Evolutionary conservation across 2,113 vertebrate species (phyloP).

Genomic region (Plotosus lineatus): DNA sequence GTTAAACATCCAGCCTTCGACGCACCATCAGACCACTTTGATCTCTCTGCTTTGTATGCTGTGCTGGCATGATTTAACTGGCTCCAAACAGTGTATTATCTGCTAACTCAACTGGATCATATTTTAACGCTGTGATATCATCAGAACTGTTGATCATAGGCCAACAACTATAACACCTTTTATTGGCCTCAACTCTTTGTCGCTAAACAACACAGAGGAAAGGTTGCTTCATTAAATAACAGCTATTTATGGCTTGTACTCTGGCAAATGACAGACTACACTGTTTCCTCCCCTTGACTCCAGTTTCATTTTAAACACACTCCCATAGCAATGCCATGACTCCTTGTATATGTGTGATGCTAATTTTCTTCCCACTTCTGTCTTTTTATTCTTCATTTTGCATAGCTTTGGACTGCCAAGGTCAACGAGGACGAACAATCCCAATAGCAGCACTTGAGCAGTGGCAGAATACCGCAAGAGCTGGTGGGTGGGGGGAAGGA

Average conservation of each 20-base stretch:
- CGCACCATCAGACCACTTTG: slow-evolving; percentile 77
- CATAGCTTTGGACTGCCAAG: slow-evolving; percentile 94
- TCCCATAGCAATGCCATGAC: slow-evolving; percentile 16
- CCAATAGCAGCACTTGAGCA: slow-evolving; percentile 92
- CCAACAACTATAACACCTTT: slow-evolving; percentile 57
- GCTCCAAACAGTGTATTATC: slow-evolving; percentile 74
- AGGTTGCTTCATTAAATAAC: slow-evolving; percentile 83
- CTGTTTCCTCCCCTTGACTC: slow-evolving; percentile 1
- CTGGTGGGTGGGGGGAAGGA: slow-evolving; percentile 58
- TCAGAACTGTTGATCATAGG: slow-evolving; percentile 74
- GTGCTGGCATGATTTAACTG: slow-evolving; percentile 71
- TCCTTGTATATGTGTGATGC: slow-evolving; percentile 18
- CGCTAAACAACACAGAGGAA: slow-evolving; percentile 77
- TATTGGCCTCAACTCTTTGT: slow-evolving; percentile 64
- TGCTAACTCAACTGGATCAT: slow-evolving; percentile 68
- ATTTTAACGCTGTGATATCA: slow-evolving; percentile 70
- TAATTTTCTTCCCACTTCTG: slow-evolving; percentile 34
- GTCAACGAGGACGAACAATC: slow-evolving; percentile 99
- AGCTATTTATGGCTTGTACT: slow-evolving; percentile 89
- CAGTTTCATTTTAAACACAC: slow-evolving; percentile 29
- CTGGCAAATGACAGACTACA: slow-evolving; percentile 81
- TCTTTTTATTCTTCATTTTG: slow-evolving; percentile 88
- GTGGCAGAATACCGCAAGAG: slow-evolving; percentile 66
- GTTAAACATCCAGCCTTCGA: slow-evolving; percentile 73
- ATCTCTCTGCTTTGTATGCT: slow-evolving; percentile 73